A percentile compares a stretch with the other conserved stretches of the same genome.
These are phyloP conservation scores for Tamandua tetradactyla DNA, from an alignment of 2,797 vertebrate species.

Conservation along the genomic window DNA sequence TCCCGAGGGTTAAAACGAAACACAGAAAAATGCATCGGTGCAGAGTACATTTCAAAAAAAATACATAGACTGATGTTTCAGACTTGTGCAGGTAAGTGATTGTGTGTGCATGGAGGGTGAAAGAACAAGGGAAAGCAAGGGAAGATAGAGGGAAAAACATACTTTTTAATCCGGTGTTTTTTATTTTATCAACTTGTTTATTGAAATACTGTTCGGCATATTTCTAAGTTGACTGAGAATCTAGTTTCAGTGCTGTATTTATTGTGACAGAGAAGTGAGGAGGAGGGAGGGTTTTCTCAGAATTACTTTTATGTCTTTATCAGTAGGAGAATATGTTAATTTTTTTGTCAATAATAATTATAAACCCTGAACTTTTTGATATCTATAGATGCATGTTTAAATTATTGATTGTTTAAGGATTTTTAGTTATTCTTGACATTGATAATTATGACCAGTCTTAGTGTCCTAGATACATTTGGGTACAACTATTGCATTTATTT, in stretches of 20 bases:
- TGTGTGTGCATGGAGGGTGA: slow-evolving; percentile 73
- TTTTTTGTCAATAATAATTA: slow-evolving; percentile 63
- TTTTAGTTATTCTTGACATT: slow-evolving; percentile 52
- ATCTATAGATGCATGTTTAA: slow-evolving; percentile 62
- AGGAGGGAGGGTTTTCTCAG: slow-evolving; percentile 61
- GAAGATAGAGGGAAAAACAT: background rate
- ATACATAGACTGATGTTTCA: slow-evolving; percentile 80
- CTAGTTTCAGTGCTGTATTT: slow-evolving; percentile 76
- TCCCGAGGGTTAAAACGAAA: slow-evolving; percentile 84
- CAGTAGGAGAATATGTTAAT: slow-evolving; percentile 54
- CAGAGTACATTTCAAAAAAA: slow-evolving; percentile 83
- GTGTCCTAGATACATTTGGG: slow-evolving; percentile 46
- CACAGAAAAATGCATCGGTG: slow-evolving; percentile 84
- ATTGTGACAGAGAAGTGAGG: slow-evolving; percentile 66
- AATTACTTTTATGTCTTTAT: slow-evolving; percentile 69
- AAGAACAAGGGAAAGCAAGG: slow-evolving; percentile 58
- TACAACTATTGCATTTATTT: slow-evolving; percentile 63
- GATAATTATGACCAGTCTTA: slow-evolving; percentile 64
- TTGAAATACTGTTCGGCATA: slow-evolving; percentile 62
- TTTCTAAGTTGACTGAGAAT: slow-evolving; percentile 64
- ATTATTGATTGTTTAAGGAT: slow-evolving; percentile 51
- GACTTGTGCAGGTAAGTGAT: slow-evolving; percentile 83
- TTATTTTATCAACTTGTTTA: slow-evolving; percentile 64
- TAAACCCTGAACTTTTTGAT: slow-evolving; percentile 38
- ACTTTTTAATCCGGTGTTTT: slow-evolving; percentile 41